Conservation (phyloP, 2,113 vertebrate species). For the Anarrhichthys ocellatus region DNA sequence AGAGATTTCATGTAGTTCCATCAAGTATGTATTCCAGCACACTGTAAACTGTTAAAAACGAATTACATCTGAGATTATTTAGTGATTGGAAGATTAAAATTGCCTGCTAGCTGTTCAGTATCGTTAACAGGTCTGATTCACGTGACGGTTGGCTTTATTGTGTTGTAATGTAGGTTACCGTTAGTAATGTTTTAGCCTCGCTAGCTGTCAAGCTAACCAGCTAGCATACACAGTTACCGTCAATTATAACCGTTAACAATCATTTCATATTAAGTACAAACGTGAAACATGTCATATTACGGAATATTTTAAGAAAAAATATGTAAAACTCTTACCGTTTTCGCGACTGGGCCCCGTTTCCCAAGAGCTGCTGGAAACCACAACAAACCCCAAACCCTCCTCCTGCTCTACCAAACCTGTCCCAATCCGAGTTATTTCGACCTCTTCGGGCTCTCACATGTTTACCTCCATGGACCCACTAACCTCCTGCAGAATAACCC, state of each 20-base stretch:
- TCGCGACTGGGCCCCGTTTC: slow-evolving; percentile 32
- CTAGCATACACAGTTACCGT: slow-evolving; percentile 22
- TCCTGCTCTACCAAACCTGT: slow-evolving; percentile 69
- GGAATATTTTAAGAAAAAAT: neutral
- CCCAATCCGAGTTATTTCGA: slow-evolving; percentile 57
- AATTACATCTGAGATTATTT: neutral
- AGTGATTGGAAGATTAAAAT: neutral
- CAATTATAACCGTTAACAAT: neutral
- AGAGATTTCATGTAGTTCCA: neutral
- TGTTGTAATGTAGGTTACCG: neutral
- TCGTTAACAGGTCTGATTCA: neutral
- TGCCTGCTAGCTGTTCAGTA: neutral
- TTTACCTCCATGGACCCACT: slow-evolving; percentile 59
- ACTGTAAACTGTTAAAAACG: slow-evolving; percentile 18
- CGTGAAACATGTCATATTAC: accelerated
- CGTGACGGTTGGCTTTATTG: slow-evolving; percentile 7
- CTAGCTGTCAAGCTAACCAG: slow-evolving; percentile 50
- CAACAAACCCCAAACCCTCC: slow-evolving; percentile 67
- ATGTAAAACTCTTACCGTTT: slow-evolving; percentile 59
- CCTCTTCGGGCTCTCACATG: slow-evolving; percentile 68
- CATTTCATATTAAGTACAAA: neutral
- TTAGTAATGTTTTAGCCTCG: slow-evolving; percentile 15
- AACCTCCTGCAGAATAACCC: slow-evolving; percentile 28
- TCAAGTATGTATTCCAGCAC: neutral
- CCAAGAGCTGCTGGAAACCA: slow-evolving; percentile 57